Conservation (phyloP, 2,113 vertebrate species). For the Daboia siamensis region DNA sequence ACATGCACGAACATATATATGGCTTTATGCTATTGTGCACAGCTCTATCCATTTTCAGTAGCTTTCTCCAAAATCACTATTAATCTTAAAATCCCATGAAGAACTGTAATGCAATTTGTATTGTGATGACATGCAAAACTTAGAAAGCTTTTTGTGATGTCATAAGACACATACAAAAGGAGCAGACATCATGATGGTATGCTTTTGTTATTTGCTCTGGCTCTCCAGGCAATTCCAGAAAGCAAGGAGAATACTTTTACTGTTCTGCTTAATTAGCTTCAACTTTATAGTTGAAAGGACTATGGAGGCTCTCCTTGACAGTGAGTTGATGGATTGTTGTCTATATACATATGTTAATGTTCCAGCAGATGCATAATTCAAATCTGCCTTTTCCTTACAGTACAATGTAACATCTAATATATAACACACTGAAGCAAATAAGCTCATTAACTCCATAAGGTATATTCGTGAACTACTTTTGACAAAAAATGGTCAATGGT, state of each 20-base stretch:
- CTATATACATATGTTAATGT: background rate
- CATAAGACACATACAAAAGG: background rate
- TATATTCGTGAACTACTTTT: background rate
- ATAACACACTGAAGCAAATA: background rate
- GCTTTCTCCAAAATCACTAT: background rate
- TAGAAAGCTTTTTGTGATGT: background rate
- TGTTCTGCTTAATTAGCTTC: background rate
- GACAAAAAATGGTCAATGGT: background rate
- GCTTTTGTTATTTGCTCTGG: background rate
- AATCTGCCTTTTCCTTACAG: background rate
- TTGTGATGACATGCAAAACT: background rate
- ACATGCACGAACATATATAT: too few species aligned
- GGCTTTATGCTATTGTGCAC: background rate
- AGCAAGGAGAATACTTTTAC: background rate
- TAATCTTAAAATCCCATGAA: background rate
- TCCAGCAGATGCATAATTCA: background rate
- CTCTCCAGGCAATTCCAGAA: background rate
- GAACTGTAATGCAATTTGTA: background rate
- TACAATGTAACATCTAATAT: background rate
- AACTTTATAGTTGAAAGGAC: background rate
- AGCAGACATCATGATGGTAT: background rate
- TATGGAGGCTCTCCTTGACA: background rate
- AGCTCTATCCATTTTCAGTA: background rate
- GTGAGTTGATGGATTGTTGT: background rate
- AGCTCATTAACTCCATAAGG: background rate